Evolutionary conservation across 2,113 vertebrate species (phyloP).

Genomic region (Anarhynchus alexandrinus): DNA sequence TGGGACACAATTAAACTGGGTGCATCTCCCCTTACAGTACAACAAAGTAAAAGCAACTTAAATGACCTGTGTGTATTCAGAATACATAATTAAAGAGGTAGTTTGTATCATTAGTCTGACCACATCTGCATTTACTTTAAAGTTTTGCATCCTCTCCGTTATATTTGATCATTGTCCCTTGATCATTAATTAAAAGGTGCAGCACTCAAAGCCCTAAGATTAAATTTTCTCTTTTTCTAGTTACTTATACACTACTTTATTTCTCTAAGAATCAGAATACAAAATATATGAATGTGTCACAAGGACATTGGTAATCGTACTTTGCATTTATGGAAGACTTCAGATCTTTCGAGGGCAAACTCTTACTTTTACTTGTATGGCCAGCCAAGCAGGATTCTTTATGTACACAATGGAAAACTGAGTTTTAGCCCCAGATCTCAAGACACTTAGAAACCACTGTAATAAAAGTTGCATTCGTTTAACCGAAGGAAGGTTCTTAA

Average conservation of each 20-base stretch:
- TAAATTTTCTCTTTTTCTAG: neutral
- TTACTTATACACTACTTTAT: neutral
- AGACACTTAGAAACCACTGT: neutral
- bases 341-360: neutral
- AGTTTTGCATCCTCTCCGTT: neutral
- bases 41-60: constrained; percentile 56
- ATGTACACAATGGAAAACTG: neutral
- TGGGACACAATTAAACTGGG: constrained; percentile 87
- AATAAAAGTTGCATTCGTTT: neutral
- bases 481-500: neutral
- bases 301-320: neutral
- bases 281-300: neutral
- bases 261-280: neutral
- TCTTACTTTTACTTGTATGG: neutral
- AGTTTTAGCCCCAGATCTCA: neutral
- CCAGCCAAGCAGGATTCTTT: neutral
- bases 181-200: neutral
- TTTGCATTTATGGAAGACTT: neutral
- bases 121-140: neutral
- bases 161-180: neutral
- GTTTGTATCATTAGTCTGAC: neutral
- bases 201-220: neutral
- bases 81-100: constrained; percentile 37
- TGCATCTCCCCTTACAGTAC: constrained; percentile 63
- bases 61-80: constrained; percentile 32